Conservation (phyloP, 2,797 vertebrate species). For the Pangasius krempfi region DNA sequence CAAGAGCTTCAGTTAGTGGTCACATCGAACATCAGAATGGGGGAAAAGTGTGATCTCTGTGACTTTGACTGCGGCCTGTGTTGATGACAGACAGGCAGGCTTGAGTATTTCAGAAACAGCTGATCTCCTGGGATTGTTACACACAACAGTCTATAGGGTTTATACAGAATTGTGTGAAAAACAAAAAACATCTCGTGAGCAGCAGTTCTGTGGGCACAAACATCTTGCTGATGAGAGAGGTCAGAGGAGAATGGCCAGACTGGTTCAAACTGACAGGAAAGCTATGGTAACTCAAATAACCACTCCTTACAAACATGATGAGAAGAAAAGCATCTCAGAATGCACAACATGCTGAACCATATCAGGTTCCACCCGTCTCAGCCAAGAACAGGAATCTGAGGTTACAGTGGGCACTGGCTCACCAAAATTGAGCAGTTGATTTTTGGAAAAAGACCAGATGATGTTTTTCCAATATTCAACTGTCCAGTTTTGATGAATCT, state of each 20-base stretch:
- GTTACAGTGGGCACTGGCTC: no score
- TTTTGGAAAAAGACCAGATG: neutral
- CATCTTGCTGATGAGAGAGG: neutral
- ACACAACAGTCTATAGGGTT: constrained; percentile 1
- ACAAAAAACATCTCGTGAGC: neutral
- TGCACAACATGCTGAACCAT: neutral
- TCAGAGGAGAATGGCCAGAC: neutral
- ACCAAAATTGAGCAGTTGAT: neutral
- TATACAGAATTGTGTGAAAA: neutral
- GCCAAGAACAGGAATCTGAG: neutral
- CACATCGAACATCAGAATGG: neutral
- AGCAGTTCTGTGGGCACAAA: neutral
- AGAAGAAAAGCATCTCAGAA: neutral
- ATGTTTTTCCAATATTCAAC: neutral
- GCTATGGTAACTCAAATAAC: neutral
- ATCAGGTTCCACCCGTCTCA: neutral
- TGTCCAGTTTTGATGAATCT: neutral
- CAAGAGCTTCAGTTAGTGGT: neutral
- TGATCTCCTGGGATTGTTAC: neutral
- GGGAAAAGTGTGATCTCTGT: neutral
- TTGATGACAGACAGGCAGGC: neutral
- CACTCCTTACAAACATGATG: neutral
- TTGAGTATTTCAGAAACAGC: neutral
- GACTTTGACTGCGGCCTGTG: neutral
- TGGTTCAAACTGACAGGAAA: neutral